These are phyloP conservation scores for Caenorhabditis remanei DNA, from an alignment of 1,140 invertebrate genomes.

Conservation along the genomic window DNA sequence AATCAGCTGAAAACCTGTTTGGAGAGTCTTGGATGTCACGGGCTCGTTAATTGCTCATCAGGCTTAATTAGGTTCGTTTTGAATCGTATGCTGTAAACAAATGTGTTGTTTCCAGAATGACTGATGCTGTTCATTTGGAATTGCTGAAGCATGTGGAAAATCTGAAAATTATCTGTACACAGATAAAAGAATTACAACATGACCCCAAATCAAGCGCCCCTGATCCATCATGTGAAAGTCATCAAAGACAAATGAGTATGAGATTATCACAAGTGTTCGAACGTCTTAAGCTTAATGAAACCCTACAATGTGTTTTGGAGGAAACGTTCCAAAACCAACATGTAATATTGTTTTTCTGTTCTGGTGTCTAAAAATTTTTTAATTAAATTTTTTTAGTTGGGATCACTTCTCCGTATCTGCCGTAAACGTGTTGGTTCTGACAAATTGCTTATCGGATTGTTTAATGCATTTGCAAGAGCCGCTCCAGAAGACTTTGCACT, in stretches of 20 bases:
- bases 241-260: slow-evolving; percentile 69
- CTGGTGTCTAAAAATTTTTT: background rate
- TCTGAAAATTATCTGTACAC: slow-evolving; percentile 58
- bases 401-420: slow-evolving; percentile 68
- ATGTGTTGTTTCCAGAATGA: slow-evolving; percentile 59
- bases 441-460: slow-evolving; percentile 66
- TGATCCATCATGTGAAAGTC: slow-evolving; percentile 65
- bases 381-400: slow-evolving; percentile 61
- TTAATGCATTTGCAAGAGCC: slow-evolving; percentile 67
- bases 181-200: slow-evolving; percentile 57
- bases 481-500: slow-evolving; percentile 68
- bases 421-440: slow-evolving; percentile 68
- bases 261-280: slow-evolving; percentile 68
- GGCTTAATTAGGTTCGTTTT: slow-evolving; percentile 65
- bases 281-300: slow-evolving; percentile 68
- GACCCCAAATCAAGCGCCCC: slow-evolving; percentile 47
- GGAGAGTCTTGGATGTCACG: slow-evolving; percentile 69
- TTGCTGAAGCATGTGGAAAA: slow-evolving; percentile 64
- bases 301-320: slow-evolving; percentile 65
- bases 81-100: background rate
- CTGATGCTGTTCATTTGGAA: slow-evolving; percentile 67
- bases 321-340: slow-evolving; percentile 66
- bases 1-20: slow-evolving; percentile 64
- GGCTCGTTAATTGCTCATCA: slow-evolving; percentile 68
- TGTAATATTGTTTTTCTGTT: slow-evolving; percentile 49